Evolutionary conservation across 2,888 invertebrate genomes (phyloP), one percentile per base, ranked within the genome.

Genomic region (Cataglyphis cursor): DNA sequence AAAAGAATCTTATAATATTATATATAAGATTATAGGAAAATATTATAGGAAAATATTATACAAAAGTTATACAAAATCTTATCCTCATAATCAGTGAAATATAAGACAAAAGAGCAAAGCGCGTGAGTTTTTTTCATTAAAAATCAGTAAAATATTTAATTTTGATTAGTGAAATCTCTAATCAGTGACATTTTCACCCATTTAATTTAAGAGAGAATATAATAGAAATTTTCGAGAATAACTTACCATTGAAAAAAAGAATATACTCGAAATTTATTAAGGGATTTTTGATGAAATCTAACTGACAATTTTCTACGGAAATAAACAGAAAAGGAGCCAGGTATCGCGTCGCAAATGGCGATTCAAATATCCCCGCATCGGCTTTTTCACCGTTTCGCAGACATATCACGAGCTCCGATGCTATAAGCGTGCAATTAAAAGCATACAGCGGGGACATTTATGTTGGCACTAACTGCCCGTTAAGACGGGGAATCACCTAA

Each of bases 391-490:
- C 61, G 21, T 64, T 81, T 68, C 59, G 73, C 12, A 64, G 75
- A 76, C 81, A 76, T 81, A 85, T 84, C 84, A 81, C 88, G 83
- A 66, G 62, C n/a, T 6, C 15, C 83, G 78, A 78, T 57, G 84
- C 86, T 84, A 83, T 89, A 88, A 86, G 81, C 91, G 87, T 85
- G 91, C 92, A 93, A 93, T 93, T 93, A 93, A 93, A 93, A 93
- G 90, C 91, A 87, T 90, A 88, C 91, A 84, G 86, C 90, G 84
- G 89, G 88, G 93, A 94, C 93, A 94, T 94, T 94, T 93, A 93
- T 92, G 93, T 91, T 90, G 90, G 90, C 92, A 92, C 91, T 94
- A 93, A 94, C 93, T 92, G 93, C 90, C 94, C 93, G 91, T 94
- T 93, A 93, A 94, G 92, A 93, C 91, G 90, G 81, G 91, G 91